These are phyloP conservation scores for Agrilus biguttatus DNA, from an alignment of 2,888 invertebrate genomes.

Conservation along the genomic window DNA sequence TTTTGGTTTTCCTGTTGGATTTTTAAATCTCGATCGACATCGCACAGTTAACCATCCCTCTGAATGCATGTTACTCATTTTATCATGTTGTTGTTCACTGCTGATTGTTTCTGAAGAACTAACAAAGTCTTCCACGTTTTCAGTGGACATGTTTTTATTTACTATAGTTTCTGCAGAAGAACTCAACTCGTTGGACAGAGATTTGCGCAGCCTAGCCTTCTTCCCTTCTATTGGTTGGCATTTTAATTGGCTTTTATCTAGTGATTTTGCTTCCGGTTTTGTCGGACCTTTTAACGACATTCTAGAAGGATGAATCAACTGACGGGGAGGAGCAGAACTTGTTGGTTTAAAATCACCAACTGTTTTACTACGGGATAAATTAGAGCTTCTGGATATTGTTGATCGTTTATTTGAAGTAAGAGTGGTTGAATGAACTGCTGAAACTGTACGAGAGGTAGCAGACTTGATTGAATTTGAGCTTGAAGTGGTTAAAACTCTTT, in stretches of 20 bases:
- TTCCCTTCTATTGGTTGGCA: background rate
- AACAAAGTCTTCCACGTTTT: conserved; percentile 28
- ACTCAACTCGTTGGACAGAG: conserved; percentile 17
- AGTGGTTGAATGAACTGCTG: conserved; percentile 4
- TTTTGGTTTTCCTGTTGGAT: conserved; percentile 31
- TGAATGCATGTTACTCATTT: conserved; percentile 17
- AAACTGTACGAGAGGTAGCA: conserved; percentile 3
- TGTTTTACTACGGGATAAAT: conserved; percentile 25
- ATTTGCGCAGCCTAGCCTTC: background rate
- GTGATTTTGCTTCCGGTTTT: conserved; percentile 13
- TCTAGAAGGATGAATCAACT: background rate
- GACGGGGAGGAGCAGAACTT: conserved; percentile 2
- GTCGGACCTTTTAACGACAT: conserved; percentile 1
- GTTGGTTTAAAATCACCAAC: conserved; percentile 27
- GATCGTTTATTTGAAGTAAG: conserved; percentile 1
- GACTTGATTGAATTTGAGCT: conserved; percentile 8
- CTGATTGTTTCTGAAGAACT: conserved; percentile 45
- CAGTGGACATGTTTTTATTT: conserved; percentile 20
- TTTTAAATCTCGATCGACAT: conserved; percentile 46
- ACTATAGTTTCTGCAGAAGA: conserved; percentile 29
- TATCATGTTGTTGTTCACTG: conserved; percentile 32
- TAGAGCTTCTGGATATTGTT: conserved; percentile 3
- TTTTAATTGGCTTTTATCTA: conserved; percentile 3
- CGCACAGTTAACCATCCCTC: conserved; percentile 89
- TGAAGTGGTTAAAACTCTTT: conserved; percentile 9